Evolutionary conservation across 2,888 invertebrate genomes (phyloP), one percentile per base, ranked within the genome.

Genomic region (Xestia rhomboidea): DNA sequence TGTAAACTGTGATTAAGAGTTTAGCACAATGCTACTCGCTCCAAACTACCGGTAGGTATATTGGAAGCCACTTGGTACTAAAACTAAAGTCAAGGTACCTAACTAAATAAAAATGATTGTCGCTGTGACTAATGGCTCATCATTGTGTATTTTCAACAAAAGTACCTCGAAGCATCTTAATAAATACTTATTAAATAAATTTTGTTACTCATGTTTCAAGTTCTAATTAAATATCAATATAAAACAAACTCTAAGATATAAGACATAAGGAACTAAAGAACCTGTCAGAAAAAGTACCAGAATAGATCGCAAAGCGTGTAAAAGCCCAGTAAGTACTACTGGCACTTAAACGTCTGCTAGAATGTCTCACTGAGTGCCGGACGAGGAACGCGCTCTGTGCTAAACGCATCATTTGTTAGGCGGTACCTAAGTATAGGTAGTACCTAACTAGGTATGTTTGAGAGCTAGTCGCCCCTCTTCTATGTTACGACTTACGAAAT

Each of bases 361-460:
- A 60, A 68, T 75, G 83, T 83, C 60, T 46, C 27, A 68, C 67
- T 73, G 60, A 85, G 83, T 72, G 86, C 63, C 21, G 34, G 44
- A 60, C 68, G 34, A 77, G 70, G 34, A 68, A 60, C 62, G 49
- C 30, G 51, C 70, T 81, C 21, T 27, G 68, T 68, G 64, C 44
- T 72, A 41, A 78, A 72, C 57, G 83, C 66, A 57, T 60, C 83
- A 72, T 83, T 78, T 78, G 83, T 78, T 57, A 44, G 30, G 67
- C 34, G 54, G 63, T 41, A 41, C 21, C 15, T 34, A 46, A 60
- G 60, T 62, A 34, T 30, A 68, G 1, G 7, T 41, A 62, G 30
- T 60, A 15, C 11, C 10, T 27, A 41, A 24, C 4, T 60, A 44
- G n/a, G 46, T 60, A 13, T 60, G n/a, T 49, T 34, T 15, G 1